Percentiles rank a stretch among this genome's conserved stretches.
Evolutionary conservation across 1,140 invertebrate genomes (phyloP).

Genomic region (Lycorma delicatula): DNA sequence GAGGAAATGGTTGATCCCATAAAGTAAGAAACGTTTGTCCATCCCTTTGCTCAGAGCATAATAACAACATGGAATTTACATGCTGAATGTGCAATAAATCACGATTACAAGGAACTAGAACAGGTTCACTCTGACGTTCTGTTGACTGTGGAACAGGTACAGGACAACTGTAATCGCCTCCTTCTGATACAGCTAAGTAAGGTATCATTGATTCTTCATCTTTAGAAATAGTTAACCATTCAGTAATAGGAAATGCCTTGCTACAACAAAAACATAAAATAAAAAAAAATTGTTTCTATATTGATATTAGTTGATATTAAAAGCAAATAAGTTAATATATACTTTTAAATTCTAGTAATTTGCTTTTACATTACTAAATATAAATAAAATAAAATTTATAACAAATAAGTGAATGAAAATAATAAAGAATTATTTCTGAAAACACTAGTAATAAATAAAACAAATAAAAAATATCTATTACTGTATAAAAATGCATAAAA

Average conservation of each 20-base stretch:
- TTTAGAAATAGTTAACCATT: constrained; percentile 22
- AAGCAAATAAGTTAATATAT: too few species aligned
- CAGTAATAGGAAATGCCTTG: constrained; percentile 17
- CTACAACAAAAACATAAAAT: neutral
- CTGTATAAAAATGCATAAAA: too few species aligned
- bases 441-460: too few species aligned
- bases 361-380: too few species aligned
- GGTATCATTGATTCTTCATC: constrained; percentile 11
- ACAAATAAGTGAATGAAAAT: too few species aligned
- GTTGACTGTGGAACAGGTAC: constrained; percentile 6
- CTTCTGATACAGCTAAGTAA: constrained; percentile 18
- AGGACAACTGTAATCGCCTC: constrained; percentile 19
- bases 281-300: too few species aligned
- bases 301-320: too few species aligned
- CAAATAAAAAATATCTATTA: too few species aligned
- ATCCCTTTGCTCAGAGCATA: constrained; percentile 41
- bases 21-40: constrained; percentile 49
- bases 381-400: too few species aligned
- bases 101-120: neutral
- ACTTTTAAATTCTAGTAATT: too few species aligned
- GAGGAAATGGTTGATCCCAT: constrained; percentile 48
- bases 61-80: neutral
- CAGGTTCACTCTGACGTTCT: constrained; percentile 9
- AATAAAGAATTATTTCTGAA: too few species aligned
- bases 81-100: neutral